Evolutionary conservation across 1,140 invertebrate species (phyloP), one percentile per base, ranked within the genome.

Genomic region (Cydia amplana): DNA sequence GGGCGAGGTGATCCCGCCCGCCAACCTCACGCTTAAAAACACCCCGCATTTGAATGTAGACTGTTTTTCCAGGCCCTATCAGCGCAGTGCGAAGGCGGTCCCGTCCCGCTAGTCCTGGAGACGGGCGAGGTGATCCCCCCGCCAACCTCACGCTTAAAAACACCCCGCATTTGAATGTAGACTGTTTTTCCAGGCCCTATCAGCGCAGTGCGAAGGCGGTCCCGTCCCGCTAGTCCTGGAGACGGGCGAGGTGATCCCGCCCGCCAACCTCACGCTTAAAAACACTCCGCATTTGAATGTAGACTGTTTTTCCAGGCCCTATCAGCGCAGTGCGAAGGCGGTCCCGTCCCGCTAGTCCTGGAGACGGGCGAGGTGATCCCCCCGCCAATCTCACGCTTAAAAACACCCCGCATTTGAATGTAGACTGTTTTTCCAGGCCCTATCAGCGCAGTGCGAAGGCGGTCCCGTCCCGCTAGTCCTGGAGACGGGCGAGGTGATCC

Each of bases 391-490:
- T 99, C 51, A 96, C 95, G 0, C 97, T n/a, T n/a, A 46, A 16
- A 46, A 16, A 46, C 9, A 40, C 1, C 43, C 43, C 2, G 6
- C n/a, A 51, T 51, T n/a, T 4, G 0, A n/a, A 18, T 16, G 2
- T 46, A 4, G 46, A 16, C 16, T 43, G n/a, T 65, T 60, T 36
- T 4, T 82, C 4, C 90, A 97, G 94, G 95, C 95, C 20, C 93
- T 98, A 73, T 97, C 97, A 74, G 96, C 96, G 9, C 96, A 97
- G 84, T 97, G 96, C 82, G 97, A 97, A 92, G 96, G 97, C 20
- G 95, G 96, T n/a, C 97, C 97, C 1, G 96, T 97, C 3, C 95
- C 96, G 20, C 90, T 97, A 51, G 96, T 97, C 28, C 89, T 97
- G 12, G 96, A 96, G 82, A 95, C 95, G 63, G 96, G 96, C 7